These are phyloP conservation scores for Branchipolynoe longqiensis DNA, from an alignment of 2,888 invertebrate species.

Conservation along the genomic window DNA sequence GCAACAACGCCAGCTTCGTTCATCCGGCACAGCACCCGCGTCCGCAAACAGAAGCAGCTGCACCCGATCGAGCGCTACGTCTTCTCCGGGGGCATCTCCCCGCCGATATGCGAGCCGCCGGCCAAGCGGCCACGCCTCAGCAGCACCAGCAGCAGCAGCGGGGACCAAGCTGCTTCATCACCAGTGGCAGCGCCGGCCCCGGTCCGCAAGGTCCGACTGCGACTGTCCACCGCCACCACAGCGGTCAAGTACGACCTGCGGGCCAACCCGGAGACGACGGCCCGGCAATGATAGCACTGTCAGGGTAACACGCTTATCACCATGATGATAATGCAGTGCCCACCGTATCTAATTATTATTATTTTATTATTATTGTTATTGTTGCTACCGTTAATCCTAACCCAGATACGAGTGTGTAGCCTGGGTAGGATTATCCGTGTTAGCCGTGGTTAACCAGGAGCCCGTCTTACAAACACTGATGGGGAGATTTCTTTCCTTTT, in stretches of 20 bases:
- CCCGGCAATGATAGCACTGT: conserved; percentile 32
- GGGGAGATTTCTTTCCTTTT: too few relatives aligned
- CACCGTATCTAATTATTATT: conserved; percentile 32
- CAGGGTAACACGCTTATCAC: background rate
- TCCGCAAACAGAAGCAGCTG: conserved; percentile 78
- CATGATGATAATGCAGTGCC: background rate
- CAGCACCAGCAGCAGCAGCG: background rate
- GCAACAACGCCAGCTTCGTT: background rate
- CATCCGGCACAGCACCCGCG: conserved; percentile 74
- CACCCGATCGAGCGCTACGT: conserved; percentile 79
- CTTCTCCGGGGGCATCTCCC: conserved; percentile 61
- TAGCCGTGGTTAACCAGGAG: too few relatives aligned
- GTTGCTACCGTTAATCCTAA: too few relatives aligned
- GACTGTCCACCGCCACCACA: conserved; percentile 1
- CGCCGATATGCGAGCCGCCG: background rate
- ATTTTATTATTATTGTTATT: conserved; percentile 19
- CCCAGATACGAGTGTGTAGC: too few relatives aligned
- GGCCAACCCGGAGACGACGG: background rate
- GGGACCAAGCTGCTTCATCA: too few relatives aligned
- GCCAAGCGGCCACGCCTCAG: background rate
- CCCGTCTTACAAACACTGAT: too few relatives aligned
- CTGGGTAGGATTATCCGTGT: too few relatives aligned
- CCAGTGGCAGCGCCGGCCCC: background rate
- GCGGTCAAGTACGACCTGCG: conserved; percentile 29
- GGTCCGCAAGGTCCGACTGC: conserved; percentile 1